Conservation (phyloP, 1,140 invertebrate species). For the Cyrtorhinus lividipennis region DNA sequence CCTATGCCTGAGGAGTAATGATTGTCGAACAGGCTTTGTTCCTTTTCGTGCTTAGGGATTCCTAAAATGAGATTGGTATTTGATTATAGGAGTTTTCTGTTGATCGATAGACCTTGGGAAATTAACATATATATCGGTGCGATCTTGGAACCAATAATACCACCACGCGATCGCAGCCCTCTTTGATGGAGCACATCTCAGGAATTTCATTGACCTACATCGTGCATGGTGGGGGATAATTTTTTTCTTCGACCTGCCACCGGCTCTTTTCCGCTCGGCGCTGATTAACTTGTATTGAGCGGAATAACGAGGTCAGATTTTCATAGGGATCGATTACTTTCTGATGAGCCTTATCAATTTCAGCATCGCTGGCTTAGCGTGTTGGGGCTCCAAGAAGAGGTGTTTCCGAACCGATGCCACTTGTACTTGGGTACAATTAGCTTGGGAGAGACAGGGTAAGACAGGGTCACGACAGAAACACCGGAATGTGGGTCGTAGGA, state of each 20-base stretch:
- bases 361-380: too few relatives aligned
- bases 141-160: slow-evolving; percentile 6
- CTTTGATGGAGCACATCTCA: background rate
- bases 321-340: too few relatives aligned
- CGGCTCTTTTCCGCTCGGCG: background rate
- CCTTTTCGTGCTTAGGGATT: slow-evolving; percentile 1
- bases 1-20: background rate
- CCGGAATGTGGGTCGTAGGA: too few relatives aligned
- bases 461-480: too few relatives aligned
- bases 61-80: slow-evolving; percentile 5
- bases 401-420: too few relatives aligned
- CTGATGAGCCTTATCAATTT: too few relatives aligned
- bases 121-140: slow-evolving; percentile 1
- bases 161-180: background rate
- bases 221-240: background rate
- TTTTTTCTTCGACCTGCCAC: background rate
- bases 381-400: too few relatives aligned
- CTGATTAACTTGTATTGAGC: background rate
- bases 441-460: too few relatives aligned
- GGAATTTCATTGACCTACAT: slow-evolving; percentile 7
- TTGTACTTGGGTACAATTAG: too few relatives aligned
- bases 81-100: slow-evolving; percentile 1
- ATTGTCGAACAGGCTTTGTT: background rate
- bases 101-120: slow-evolving; percentile 5
- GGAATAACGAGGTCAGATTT: too few relatives aligned